Conservation (phyloP, 1,140 invertebrate species). For the Drosophila watanabei region DNA sequence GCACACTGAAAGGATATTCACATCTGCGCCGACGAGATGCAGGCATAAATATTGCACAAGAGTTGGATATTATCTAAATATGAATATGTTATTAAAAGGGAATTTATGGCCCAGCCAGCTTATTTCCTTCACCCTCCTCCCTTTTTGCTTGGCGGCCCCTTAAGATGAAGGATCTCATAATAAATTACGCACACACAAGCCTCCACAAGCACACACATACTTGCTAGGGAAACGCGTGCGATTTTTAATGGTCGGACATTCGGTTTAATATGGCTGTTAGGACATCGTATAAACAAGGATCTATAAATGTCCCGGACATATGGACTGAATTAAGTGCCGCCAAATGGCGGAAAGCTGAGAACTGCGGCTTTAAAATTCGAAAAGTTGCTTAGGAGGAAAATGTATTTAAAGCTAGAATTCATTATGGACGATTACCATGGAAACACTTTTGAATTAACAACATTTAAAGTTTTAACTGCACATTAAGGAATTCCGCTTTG, state of each 20-base stretch:
- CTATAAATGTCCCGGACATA: conserved; percentile 26
- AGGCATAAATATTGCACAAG: conserved; percentile 45
- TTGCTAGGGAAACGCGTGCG: conserved; percentile 27
- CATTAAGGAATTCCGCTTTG: conserved; percentile 41
- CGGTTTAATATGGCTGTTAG: conserved; percentile 45
- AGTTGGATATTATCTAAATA: conserved; percentile 72
- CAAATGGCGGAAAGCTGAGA: conserved; percentile 5
- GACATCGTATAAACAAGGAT: conserved; percentile 29
- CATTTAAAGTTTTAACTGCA: conserved; percentile 45
- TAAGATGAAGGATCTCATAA: conserved; percentile 49
- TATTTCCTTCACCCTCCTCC: conserved; percentile 7
- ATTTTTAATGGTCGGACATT: conserved; percentile 56
- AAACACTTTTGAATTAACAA: conserved; percentile 30
- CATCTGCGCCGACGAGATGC: conserved; percentile 28
- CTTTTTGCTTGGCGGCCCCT: conserved; percentile 22
- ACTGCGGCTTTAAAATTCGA: neutral
- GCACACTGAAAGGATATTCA: conserved; percentile 10
- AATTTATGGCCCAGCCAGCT: conserved; percentile 61
- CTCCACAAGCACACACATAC: neutral
- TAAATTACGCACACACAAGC: conserved; percentile 50
- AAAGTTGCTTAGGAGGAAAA: neutral
- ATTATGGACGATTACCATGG: conserved; percentile 24
- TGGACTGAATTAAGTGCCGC: conserved; percentile 27
- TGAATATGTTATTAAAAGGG: conserved; percentile 75
- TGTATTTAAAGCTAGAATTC: conserved; percentile 17